phyloP scores from a whole-genome alignment of 2,113 vertebrate species.

The Ascaphus truei region DNA sequence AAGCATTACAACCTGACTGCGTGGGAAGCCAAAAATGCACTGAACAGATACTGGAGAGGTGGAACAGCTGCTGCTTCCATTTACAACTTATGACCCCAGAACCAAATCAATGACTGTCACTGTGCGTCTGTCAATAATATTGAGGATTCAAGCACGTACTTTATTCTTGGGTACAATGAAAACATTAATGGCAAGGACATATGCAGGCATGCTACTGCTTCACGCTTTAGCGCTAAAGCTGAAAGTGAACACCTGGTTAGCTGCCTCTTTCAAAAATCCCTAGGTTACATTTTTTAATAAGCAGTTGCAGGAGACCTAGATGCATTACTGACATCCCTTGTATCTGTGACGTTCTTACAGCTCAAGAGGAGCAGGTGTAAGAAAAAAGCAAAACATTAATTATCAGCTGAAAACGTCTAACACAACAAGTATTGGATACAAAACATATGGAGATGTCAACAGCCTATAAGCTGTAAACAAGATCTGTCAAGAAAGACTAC shows the following conservation, averaged over 20 bases:
- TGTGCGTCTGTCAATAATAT: background rate
- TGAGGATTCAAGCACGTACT: too few species aligned
- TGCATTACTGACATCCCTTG: too few species aligned
- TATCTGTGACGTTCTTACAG: too few species aligned
- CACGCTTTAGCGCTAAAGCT: too few species aligned
- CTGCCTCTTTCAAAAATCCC: too few species aligned
- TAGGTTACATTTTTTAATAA: too few species aligned
- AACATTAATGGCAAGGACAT: too few species aligned
- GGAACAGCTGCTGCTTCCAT: background rate
- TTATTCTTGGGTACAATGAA: too few species aligned
- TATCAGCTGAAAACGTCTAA: background rate
- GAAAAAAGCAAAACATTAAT: background rate
- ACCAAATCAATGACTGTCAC: constrained; percentile 1
- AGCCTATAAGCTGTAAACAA: background rate
- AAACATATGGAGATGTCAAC: background rate
- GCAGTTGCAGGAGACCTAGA: too few species aligned
- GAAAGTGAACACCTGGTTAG: too few species aligned
- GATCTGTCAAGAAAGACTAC: too few species aligned
- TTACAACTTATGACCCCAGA: background rate
- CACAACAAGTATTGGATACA: background rate
- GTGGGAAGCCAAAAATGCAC: background rate
- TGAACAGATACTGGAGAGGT: background rate
- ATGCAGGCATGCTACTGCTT: too few species aligned
- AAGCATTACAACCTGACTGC: background rate
- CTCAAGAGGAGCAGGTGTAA: constrained; percentile 10